Evolutionary conservation across 2,888 invertebrate genomes (phyloP).

Genomic region (Mimas tiliae): DNA sequence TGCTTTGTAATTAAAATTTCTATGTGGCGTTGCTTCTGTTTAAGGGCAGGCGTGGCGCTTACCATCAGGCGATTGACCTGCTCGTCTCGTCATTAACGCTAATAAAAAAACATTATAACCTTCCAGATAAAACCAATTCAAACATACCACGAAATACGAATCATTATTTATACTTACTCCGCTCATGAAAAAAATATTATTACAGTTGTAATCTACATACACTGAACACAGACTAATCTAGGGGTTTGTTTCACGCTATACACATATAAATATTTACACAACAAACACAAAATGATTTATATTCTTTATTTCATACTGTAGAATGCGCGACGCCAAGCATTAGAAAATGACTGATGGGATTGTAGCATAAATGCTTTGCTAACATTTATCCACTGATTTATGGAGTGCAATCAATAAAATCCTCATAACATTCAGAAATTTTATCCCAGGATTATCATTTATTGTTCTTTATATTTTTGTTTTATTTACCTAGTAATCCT

Average conservation of each 20-base stretch:
- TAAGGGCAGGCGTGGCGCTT: too few relatives aligned
- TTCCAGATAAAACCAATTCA: too few relatives aligned
- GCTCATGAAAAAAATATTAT: background rate
- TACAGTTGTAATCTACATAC: background rate
- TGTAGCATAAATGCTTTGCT: background rate
- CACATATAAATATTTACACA: background rate
- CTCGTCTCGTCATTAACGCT: too few relatives aligned
- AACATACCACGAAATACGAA: too few relatives aligned
- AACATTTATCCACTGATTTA: conserved; percentile 1
- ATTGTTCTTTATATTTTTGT: background rate
- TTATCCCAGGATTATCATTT: background rate
- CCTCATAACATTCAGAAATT: background rate
- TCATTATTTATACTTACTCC: too few relatives aligned
- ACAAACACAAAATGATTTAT: conserved; percentile 8
- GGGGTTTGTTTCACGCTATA: background rate
- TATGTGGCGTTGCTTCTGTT: too few relatives aligned
- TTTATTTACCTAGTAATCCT: background rate
- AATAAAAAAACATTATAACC: too few relatives aligned
- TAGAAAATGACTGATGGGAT: conserved; percentile 19
- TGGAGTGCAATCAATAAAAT: background rate
- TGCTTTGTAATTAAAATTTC: too few relatives aligned
- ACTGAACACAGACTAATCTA: background rate
- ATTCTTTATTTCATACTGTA: conserved; percentile 7
- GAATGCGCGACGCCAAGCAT: conserved; percentile 3
- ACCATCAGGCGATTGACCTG: too few relatives aligned